A percentile compares a stretch with the other conserved stretches of the same genome.
phyloP scores from a whole-genome alignment of 2,888 invertebrate species.

The Hedychridium roseum region DNA sequence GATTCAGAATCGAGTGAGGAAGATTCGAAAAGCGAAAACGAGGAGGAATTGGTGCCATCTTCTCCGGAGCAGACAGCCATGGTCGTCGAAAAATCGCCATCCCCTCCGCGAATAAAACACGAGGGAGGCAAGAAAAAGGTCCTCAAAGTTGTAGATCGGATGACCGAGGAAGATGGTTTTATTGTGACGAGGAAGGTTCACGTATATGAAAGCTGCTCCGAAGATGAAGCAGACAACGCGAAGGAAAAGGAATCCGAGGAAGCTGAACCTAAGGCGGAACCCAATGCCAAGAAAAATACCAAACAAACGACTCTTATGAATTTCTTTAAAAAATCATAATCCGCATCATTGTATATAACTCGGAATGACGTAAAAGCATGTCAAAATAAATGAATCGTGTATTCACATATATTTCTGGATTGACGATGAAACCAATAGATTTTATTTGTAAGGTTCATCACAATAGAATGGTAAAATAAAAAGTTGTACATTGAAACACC shows the following conservation, averaged over 20 bases:
- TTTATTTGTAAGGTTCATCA: too few relatives aligned
- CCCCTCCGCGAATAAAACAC: constrained; percentile 43
- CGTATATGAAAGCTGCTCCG: constrained; percentile 54
- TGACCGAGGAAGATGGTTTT: constrained; percentile 61
- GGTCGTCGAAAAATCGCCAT: constrained; percentile 41
- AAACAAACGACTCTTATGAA: constrained; percentile 56
- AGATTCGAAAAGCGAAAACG: constrained; percentile 31
- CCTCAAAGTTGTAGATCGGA: constrained; percentile 52
- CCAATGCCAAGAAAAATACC: constrained; percentile 31
- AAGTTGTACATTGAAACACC: too few relatives aligned
- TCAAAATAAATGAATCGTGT: too few relatives aligned
- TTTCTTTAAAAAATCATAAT: constrained; percentile 57
- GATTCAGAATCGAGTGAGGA: constrained; percentile 50
- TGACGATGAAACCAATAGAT: too few relatives aligned
- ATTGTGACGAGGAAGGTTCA: constrained; percentile 57
- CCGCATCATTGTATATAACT: too few relatives aligned
- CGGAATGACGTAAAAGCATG: too few relatives aligned
- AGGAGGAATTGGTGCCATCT: constrained; percentile 16
- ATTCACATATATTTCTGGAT: too few relatives aligned
- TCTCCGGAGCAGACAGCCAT: constrained; percentile 23
- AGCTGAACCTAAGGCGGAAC: constrained; percentile 6
- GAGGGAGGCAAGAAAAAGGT: constrained; percentile 52
- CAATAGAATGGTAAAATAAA: too few relatives aligned
- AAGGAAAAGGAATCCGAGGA: constrained; percentile 7
- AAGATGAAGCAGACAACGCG: constrained; percentile 41